Conservation (phyloP, 2,113 vertebrate species). For the Sceloporus undulatus region DNA sequence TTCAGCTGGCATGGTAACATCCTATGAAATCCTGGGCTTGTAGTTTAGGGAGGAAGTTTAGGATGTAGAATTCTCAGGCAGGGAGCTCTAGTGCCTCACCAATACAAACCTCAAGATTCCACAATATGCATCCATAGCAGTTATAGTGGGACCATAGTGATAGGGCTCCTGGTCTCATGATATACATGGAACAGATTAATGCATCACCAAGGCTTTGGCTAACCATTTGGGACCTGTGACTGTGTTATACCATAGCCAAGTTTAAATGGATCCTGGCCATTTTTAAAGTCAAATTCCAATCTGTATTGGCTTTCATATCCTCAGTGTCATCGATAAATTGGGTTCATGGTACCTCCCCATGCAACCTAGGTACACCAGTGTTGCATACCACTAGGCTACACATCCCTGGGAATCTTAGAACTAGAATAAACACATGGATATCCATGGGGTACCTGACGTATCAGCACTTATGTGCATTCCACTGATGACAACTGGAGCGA, state of each 20-base stretch:
- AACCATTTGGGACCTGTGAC: background rate
- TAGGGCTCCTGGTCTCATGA: background rate
- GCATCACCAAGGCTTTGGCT: background rate
- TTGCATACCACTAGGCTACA: background rate
- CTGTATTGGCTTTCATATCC: background rate
- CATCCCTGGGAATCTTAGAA: background rate
- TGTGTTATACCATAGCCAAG: rapidly evolving
- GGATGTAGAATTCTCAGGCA: too few species aligned
- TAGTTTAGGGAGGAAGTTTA: too few species aligned
- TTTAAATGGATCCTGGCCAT: background rate
- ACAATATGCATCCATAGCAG: too few species aligned
- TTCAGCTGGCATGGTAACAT: too few species aligned
- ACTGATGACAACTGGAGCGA: too few species aligned
- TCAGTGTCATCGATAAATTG: background rate
- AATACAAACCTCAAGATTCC: too few species aligned
- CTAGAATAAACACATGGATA: too few species aligned
- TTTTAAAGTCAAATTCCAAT: background rate
- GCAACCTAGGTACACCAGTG: background rate
- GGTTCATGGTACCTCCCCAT: background rate
- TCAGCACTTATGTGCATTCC: too few species aligned
- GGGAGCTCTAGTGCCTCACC: too few species aligned
- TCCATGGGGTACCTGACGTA: too few species aligned
- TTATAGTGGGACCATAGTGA: too few species aligned
- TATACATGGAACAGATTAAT: constrained; percentile 36
- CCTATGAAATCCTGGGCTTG: too few species aligned